Percentiles rank a stretch among this genome's conserved stretches.
Evolutionary conservation across 2,888 invertebrate species (phyloP).

Genomic region (Selenia dentaria): DNA sequence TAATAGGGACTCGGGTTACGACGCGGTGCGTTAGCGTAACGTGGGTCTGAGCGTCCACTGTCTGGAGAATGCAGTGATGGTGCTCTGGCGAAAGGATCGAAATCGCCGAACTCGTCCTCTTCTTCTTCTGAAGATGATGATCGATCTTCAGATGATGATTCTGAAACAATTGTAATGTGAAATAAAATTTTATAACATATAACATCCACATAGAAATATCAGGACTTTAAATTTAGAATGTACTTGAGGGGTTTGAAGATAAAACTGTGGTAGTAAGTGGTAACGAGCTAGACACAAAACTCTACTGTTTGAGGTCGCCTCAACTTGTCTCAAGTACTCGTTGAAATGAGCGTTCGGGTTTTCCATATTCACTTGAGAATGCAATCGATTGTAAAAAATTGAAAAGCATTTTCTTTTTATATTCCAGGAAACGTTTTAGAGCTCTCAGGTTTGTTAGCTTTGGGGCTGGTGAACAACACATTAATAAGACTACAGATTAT

Average conservation of each 20-base stretch:
- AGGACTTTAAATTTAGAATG: too few species aligned
- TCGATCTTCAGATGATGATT: conserved; percentile 73
- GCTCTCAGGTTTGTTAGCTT: too few species aligned
- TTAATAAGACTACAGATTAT: too few species aligned
- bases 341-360: conserved; percentile 60
- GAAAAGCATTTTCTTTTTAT: conserved; percentile 23
- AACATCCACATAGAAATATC: too few species aligned
- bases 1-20: conserved; percentile 93
- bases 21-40: conserved; percentile 83
- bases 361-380: conserved; percentile 46
- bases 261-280: conserved; percentile 39
- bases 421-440: conserved; percentile 18
- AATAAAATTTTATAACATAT: not conserved
- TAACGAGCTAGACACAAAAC: conserved; percentile 55
- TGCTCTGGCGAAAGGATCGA: conserved; percentile 77
- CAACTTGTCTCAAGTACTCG: conserved; percentile 54
- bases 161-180: conserved; percentile 50
- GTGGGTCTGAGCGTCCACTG: conserved; percentile 85
- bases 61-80: conserved; percentile 88
- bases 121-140: conserved; percentile 84
- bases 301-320: conserved; percentile 48
- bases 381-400: conserved; percentile 48
- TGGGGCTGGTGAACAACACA: too few species aligned
- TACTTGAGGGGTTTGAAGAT: conserved; percentile 28
- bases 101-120: conserved; percentile 84